Evolutionary conservation across 2,888 invertebrate species (phyloP).

Genomic region (Sminthurinus aureus): DNA sequence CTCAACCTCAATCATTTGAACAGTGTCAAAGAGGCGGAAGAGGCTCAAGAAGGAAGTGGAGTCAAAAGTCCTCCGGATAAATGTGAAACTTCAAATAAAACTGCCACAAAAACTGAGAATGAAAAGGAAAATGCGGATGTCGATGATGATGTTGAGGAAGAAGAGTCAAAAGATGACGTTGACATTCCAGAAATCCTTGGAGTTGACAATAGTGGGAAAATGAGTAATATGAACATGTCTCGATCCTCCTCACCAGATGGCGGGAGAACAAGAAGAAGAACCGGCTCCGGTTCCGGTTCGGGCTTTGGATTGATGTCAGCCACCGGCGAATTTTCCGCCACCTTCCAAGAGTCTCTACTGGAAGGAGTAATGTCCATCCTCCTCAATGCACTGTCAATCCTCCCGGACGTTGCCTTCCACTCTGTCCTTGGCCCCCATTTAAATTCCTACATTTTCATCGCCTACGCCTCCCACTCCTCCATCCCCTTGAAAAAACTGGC

Average conservation of each 20-base stretch:
- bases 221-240: neutral
- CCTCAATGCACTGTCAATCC: constrained; percentile 56
- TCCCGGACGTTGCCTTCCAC: constrained; percentile 57
- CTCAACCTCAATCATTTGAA: constrained; percentile 11
- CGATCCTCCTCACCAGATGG: neutral
- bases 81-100: neutral
- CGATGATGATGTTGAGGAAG: neutral
- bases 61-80: neutral
- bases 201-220: constrained; percentile 12
- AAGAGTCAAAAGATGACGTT: neutral
- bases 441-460: constrained; percentile 54
- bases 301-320: no score
- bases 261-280: no score
- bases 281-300: no score
- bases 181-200: constrained; percentile 58
- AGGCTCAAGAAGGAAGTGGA: constrained; percentile 32
- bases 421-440: constrained; percentile 53
- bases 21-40: constrained; percentile 35
- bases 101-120: neutral
- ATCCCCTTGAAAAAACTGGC: constrained; percentile 51
- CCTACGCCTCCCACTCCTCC: constrained; percentile 57
- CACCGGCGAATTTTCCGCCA: constrained; percentile 41
- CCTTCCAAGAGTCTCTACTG: constrained; percentile 56
- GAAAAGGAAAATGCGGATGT: neutral
- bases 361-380: constrained; percentile 59